Evolutionary conservation across 1,140 invertebrate species (phyloP), one percentile per base, ranked within the genome.

Genomic region (Nephotettix cincticeps): DNA sequence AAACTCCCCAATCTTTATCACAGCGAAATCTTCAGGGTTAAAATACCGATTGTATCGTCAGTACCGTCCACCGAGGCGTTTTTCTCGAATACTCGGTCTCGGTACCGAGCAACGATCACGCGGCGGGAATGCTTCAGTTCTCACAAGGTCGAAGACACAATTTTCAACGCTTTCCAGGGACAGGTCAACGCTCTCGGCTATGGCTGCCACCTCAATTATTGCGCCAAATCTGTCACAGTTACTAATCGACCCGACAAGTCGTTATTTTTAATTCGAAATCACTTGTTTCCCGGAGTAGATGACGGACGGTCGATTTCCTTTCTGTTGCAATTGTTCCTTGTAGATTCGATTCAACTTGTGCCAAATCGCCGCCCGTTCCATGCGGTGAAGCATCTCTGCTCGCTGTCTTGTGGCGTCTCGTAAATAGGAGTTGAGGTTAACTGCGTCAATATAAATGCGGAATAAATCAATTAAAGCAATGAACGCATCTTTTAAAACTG

Each of bases 61-160:
- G 32, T 6, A 6, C 32, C 32, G 32, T 4, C n/a, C n/a, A 36
- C 32, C 32, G 32, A 36, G 32, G 32, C 32, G 32, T 36, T 36
- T 36, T 36, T 36, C 32, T 36, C 32, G 4, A 36, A 36, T 36
- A 14, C 4, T 36, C 54, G 9, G 23, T 58, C 4, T 36, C 54
- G 9, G 23, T 58, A 25, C 54, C 54, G 9, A 23, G 54, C 28
- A 14, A 11, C 54, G 54, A 25, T 36, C 32, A 36, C 14, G 4
- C 32, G 32, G 14, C 32, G 32, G 64, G 64, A 67, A 67, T 67
- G 64, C 64, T 27, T 43, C 64, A 67, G 64, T 67, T 67, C 64
- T 67, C 64, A 67, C 32, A 67, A 67, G 64, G 64, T 67, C 36
- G 64, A 43, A 65, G 64, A 70, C 56, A 56, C 67, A 69, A 72